Base-by-base conservation (phyloP, 2,797 vertebrate species). In the Gallinago stenura region DNA sequence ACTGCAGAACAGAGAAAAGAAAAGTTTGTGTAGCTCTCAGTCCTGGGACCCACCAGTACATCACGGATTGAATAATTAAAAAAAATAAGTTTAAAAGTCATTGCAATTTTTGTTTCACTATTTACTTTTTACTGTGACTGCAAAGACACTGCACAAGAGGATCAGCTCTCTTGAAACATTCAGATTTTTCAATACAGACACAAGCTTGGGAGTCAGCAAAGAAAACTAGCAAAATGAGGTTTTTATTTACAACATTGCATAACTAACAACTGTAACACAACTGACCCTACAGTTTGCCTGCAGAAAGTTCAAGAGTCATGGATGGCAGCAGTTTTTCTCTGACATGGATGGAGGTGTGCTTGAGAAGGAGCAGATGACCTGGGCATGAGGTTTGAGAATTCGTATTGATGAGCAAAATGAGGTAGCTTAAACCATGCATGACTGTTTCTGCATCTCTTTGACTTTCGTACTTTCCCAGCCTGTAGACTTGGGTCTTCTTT, bases 341-440 rank as follows among this genome's bases (percentile, higher is more conserved):
- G 53, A 80, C 85, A 90, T 43, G 72, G 87, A 95, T 87, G 89
- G 92, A 96, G 76, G 53, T 45, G 68, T 73, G 53, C 43, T 73
- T 26, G 33, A 97, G 95, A 97, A 61, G 84, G 95, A 98, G 86
- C 80, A 95, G 68, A 76, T 95, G 60, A 91, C 76, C 31, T 60
- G 76, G 69, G 88, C 75, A 87, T 51, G 57, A 31, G 70, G 71
- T 94, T 97, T 96, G 89, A 94, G 68, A 76, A 92, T 80, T 97
- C 94, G 54, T 82, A 93, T n/a, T 88, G 93, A 97, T 68, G 51
- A 97, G 89, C 54, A 96, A 97, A 97, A 97, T 50, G 37, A 95
- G 75, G 68, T 56, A 95, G 62, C 87, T 96, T 53, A 80, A 95
- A 87, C 62, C 89, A 95, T 7, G 7, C 41, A 15, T 83, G 87